Evolutionary conservation across 2,113 vertebrate species (phyloP).

Genomic region (Chionis minor): DNA sequence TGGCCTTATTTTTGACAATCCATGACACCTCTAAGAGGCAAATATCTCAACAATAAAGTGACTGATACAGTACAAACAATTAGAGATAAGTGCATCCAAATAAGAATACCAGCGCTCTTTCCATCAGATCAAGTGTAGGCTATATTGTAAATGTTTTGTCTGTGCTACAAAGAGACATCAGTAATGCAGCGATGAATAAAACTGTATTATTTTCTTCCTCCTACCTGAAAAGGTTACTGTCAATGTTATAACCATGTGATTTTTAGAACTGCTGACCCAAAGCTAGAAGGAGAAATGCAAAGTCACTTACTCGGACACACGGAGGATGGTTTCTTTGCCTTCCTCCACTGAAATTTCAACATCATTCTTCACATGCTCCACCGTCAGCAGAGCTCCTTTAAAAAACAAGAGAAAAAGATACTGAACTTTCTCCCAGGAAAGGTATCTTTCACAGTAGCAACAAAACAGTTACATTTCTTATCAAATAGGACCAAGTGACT

Average conservation of each 20-base stretch:
- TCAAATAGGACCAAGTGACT: background rate
- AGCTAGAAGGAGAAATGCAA: constrained; percentile 42
- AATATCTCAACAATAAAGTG: background rate
- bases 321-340: constrained; percentile 90
- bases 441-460: background rate
- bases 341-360: constrained; percentile 86
- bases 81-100: background rate
- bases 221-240: constrained; percentile 25
- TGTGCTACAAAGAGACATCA: background rate
- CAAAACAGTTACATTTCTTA: background rate
- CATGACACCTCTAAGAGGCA: background rate
- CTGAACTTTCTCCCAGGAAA: constrained; percentile 5
- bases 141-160: background rate
- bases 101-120: background rate
- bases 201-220: background rate
- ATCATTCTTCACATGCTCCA: constrained; percentile 88
- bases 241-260: constrained; percentile 11
- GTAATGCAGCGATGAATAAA: background rate
- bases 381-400: constrained; percentile 86
- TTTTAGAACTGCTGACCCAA: constrained; percentile 51
- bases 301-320: constrained; percentile 89
- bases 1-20: background rate
- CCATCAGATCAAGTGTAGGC: background rate
- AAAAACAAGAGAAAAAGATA: constrained; percentile 2
- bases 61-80: background rate